These are phyloP conservation scores for Psylliodes chrysocephalus DNA, from an alignment of 2,888 invertebrate species.

Conservation along the genomic window DNA sequence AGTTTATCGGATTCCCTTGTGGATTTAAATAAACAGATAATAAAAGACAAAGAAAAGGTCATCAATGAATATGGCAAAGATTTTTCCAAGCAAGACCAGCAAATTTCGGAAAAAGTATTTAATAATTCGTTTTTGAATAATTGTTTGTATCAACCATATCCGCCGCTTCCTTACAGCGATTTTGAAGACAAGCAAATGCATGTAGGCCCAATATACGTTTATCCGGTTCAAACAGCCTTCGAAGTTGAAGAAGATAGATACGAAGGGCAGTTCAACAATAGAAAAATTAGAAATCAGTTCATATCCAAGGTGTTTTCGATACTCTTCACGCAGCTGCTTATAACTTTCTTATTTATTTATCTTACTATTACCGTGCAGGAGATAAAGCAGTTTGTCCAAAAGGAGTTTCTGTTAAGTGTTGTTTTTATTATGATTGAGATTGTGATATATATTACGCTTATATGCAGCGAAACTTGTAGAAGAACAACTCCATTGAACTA, in stretches of 20 bases:
- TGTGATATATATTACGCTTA: background rate
- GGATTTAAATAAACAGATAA: background rate
- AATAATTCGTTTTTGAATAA: background rate
- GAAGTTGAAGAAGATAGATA: background rate
- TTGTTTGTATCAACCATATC: background rate
- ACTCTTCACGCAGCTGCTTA: conserved; percentile 65
- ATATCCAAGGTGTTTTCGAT: conserved; percentile 69
- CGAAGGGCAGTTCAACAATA: background rate
- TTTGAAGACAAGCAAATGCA: background rate
- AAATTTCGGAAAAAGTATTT: background rate
- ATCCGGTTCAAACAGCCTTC: background rate
- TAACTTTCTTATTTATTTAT: conserved; percentile 64
- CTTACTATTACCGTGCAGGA: conserved; percentile 25
- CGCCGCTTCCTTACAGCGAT: background rate
- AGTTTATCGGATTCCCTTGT: background rate
- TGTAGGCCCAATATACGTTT: background rate
- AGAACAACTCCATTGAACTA: conserved; percentile 49
- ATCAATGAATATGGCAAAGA: background rate
- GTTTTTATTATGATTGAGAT: background rate
- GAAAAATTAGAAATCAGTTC: conserved; percentile 48
- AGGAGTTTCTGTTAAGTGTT: background rate
- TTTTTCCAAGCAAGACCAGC: background rate
- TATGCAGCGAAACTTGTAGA: conserved; percentile 22
- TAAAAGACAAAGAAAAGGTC: background rate
- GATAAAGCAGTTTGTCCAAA: background rate